Conservation (phyloP, 1,140 invertebrate species). For the Rhyzopertha dominica region DNA sequence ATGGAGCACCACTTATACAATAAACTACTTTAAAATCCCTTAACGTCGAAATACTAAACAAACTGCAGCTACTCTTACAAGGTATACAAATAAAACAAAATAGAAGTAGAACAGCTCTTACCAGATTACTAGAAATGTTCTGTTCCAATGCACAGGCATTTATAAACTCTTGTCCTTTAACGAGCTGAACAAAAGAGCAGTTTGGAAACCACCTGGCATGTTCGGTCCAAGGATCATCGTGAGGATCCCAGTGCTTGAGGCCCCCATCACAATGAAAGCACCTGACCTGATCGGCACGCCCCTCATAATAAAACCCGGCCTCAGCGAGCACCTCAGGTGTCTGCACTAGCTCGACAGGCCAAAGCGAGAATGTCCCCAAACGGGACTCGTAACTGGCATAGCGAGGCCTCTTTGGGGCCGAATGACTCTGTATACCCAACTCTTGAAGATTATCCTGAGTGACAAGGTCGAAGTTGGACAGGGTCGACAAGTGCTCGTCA, state of each 20-base stretch:
- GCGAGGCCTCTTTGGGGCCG: conserved; percentile 54
- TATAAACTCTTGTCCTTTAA: conserved; percentile 76
- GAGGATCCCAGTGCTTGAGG: conserved; percentile 75
- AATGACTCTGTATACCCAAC: conserved; percentile 60
- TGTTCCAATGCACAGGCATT: conserved; percentile 46
- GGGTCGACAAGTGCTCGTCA: conserved; percentile 4
- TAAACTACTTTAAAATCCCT: no score
- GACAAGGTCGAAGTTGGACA: conserved; percentile 38
- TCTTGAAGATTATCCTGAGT: conserved; percentile 48
- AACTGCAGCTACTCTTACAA: no score
- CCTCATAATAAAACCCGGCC: conserved; percentile 73
- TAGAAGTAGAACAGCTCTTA: conserved; percentile 1
- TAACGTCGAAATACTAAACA: no score
- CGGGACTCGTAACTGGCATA: conserved; percentile 60
- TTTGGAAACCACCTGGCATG: conserved; percentile 86
- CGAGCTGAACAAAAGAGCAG: conserved; percentile 72
- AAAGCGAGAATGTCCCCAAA: conserved; percentile 57
- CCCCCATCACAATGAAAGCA: conserved; percentile 92
- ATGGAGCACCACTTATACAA: no score
- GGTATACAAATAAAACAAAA: conserved; percentile 1
- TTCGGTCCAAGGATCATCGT: conserved; percentile 84
- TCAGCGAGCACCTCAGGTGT: conserved; percentile 61
- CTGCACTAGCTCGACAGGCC: conserved; percentile 60
- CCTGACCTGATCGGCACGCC: conserved; percentile 66
- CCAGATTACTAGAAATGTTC: neutral